Conservation (phyloP, 1,140 invertebrate species). For the Oryctes rhinoceros region DNA sequence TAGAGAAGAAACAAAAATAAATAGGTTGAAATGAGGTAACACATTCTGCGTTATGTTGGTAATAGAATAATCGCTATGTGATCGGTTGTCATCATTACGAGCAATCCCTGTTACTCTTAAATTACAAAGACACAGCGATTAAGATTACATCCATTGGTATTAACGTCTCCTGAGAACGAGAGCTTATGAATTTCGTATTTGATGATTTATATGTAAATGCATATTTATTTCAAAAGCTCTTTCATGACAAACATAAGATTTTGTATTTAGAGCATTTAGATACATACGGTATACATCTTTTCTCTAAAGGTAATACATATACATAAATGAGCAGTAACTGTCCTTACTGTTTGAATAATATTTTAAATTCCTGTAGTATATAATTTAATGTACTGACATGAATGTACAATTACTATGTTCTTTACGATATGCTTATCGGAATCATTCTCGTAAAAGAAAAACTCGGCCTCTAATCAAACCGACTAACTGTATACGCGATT, state of each 20-base stretch:
- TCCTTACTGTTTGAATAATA: slow-evolving; percentile 9
- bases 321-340: not conserved
- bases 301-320: not conserved
- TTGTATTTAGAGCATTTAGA: not conserved
- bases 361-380: slow-evolving; percentile 11
- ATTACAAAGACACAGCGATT: slow-evolving; percentile 21
- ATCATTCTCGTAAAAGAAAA: slow-evolving; percentile 11
- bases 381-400: slow-evolving; percentile 18
- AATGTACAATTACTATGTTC: slow-evolving; percentile 25
- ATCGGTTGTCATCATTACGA: no score
- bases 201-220: slow-evolving; percentile 7
- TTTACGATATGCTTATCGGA: slow-evolving; percentile 23
- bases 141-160: slow-evolving; percentile 21
- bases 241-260: not conserved
- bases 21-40: no score
- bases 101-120: not conserved
- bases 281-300: not conserved
- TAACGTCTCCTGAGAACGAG: not conserved
- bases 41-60: no score
- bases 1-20: no score
- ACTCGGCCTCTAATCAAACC: slow-evolving; percentile 13
- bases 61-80: no score
- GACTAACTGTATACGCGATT: slow-evolving; percentile 16
- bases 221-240: slow-evolving; percentile 17
- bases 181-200: not conserved